A percentile compares a stretch with the other conserved stretches of the same genome.
phyloP scores from a whole-genome alignment of 2,113 vertebrate genomes.

The Anser brachyrhynchus region DNA sequence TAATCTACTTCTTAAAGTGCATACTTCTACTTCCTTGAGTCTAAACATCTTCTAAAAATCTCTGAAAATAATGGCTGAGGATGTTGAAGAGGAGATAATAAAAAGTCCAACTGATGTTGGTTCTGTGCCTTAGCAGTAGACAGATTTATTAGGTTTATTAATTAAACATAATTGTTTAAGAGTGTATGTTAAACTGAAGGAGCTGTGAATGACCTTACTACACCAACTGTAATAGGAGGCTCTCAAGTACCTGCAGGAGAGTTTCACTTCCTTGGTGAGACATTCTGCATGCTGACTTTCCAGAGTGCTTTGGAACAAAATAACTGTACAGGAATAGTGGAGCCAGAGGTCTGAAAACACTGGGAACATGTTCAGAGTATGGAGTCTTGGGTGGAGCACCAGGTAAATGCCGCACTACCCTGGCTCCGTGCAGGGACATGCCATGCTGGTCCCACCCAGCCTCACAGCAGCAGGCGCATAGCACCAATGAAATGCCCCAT shows the following conservation, averaged over 20 bases:
- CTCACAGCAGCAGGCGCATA: fast-evolving
- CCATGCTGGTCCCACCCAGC: neutral
- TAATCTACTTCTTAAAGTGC: neutral
- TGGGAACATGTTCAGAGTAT: fast-evolving
- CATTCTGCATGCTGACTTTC: neutral
- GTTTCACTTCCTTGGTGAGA: neutral
- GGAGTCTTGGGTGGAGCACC: neutral
- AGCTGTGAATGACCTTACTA: neutral
- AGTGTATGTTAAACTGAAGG: neutral
- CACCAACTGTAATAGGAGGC: neutral
- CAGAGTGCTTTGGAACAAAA: neutral
- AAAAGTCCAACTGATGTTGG: neutral
- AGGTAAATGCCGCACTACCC: fast-evolving
- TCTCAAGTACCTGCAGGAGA: neutral
- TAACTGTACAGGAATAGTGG: neutral
- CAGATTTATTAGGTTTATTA: neutral
- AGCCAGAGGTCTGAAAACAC: neutral
- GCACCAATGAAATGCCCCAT: neutral
- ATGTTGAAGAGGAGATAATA: neutral
- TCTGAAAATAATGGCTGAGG: neutral
- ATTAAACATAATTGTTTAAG: neutral
- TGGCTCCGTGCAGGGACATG: neutral
- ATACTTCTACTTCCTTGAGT: neutral
- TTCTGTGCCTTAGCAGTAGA: neutral
- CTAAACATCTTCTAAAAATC: neutral